Conservation (phyloP, 1,140 invertebrate genomes). For the Ptiloglossa arizonensis region DNA sequence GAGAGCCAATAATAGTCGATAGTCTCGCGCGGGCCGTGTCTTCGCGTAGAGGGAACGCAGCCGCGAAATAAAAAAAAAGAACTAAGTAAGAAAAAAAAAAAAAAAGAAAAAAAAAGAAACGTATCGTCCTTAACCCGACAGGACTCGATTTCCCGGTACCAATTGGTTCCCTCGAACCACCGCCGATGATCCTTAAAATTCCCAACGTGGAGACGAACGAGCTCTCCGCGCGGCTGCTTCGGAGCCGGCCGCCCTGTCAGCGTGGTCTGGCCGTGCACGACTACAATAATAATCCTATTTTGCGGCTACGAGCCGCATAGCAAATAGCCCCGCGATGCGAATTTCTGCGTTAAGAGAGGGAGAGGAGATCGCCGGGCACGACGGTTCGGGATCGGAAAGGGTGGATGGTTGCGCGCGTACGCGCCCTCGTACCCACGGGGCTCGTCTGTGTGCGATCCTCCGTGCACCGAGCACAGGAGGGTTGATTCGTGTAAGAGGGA, state of each 20-base stretch:
- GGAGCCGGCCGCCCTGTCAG: slow-evolving; percentile 32
- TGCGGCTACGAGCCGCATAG: slow-evolving; percentile 76
- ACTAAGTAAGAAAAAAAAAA: too few species aligned
- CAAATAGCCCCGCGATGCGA: slow-evolving; percentile 74
- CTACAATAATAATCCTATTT: slow-evolving; percentile 80
- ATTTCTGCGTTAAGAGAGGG: slow-evolving; percentile 56
- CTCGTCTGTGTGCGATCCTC: background rate
- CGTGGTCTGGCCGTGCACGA: slow-evolving; percentile 44
- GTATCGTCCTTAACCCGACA: too few species aligned
- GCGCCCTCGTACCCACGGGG: background rate
- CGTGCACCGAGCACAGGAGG: background rate
- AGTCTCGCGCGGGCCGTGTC: too few species aligned
- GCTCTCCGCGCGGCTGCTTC: background rate
- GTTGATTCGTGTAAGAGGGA: background rate
- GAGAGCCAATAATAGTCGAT: too few species aligned
- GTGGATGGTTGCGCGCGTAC: background rate
- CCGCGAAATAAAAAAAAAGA: too few species aligned
- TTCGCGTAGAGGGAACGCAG: too few species aligned
- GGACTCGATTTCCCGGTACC: too few species aligned
- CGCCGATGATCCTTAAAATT: slow-evolving; percentile 32
- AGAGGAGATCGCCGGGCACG: slow-evolving; percentile 25
- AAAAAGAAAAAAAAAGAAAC: too few species aligned
- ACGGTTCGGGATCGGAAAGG: slow-evolving; percentile 34
- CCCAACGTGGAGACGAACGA: background rate
- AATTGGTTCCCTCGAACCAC: background rate